phyloP scores from a whole-genome alignment of 2,113 vertebrate genomes.

The Engystomops pustulosus region DNA sequence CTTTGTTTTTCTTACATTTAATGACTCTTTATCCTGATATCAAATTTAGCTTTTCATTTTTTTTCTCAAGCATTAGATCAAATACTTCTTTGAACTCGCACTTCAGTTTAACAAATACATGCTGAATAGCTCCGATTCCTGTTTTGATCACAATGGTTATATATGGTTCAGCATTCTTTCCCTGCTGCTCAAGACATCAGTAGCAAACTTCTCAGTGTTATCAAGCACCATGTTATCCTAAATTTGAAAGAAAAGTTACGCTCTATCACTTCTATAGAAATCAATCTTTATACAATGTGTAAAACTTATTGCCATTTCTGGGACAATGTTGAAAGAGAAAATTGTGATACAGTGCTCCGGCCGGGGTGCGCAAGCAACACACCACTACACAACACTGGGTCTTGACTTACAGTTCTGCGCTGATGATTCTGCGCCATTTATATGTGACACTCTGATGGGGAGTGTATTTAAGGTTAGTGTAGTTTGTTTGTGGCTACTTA shows the following conservation, averaged over 20 bases:
- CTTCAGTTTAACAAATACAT: constrained; percentile 38
- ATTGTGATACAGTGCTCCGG: no score
- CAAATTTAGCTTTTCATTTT: constrained; percentile 7
- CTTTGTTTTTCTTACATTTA: constrained; percentile 39
- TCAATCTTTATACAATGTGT: not conserved
- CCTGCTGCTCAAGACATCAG: constrained; percentile 31
- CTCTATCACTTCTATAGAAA: not conserved
- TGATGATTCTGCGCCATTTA: no score
- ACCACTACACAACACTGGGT: no score
- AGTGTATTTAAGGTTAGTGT: no score
- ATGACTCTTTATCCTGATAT: constrained; percentile 35
- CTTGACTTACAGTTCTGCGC: no score
- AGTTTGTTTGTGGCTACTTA: no score
- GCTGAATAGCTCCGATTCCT: constrained; percentile 12
- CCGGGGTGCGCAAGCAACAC: no score
- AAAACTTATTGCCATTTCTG: not conserved
- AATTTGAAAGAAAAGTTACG: constrained; percentile 12
- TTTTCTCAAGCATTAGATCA: constrained; percentile 37
- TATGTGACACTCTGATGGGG: no score
- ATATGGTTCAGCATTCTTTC: constrained; percentile 35
- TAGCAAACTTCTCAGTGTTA: constrained; percentile 8
- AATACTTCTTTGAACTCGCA: constrained; percentile 48
- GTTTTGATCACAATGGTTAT: constrained; percentile 47
- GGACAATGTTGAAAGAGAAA: no score
- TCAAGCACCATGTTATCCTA: not conserved